Conservation (phyloP, 2,888 invertebrate species). For the Cantharis flavilabris region DNA sequence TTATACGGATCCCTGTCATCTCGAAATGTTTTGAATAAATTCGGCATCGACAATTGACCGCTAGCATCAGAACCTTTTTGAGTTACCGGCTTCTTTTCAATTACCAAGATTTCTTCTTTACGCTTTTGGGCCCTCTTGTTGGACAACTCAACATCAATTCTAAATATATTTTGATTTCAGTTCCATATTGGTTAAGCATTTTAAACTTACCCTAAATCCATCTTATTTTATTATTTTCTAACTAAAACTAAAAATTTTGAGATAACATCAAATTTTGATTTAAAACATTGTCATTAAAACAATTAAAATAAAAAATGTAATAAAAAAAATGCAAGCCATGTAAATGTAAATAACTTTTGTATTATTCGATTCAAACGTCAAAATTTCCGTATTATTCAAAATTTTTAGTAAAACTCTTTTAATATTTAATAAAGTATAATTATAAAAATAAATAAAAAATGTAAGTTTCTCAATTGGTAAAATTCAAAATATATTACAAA, state of each 20-base stretch:
- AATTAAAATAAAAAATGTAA: background rate
- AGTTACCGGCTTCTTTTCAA: background rate
- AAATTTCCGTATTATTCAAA: background rate
- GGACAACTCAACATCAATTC: background rate
- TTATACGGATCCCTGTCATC: conserved; percentile 6
- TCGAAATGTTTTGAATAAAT: background rate
- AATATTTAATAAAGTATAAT: background rate
- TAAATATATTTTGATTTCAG: background rate
- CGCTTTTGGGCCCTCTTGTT: background rate
- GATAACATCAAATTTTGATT: background rate
- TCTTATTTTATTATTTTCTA: background rate
- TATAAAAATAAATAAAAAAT: background rate
- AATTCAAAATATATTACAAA: background rate
- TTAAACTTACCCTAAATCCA: background rate
- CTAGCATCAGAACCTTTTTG: background rate
- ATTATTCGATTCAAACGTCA: background rate
- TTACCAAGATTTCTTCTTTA: background rate
- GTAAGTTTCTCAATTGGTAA: background rate
- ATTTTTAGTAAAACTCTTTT: background rate
- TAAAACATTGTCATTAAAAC: background rate
- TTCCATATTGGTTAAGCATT: background rate
- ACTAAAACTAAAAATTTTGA: background rate
- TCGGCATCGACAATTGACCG: conserved; percentile 7
- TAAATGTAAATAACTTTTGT: conserved; percentile 1
- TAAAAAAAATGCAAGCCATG: conserved; percentile 1